These are phyloP conservation scores for Lineus longissimus DNA, from an alignment of 1,140 invertebrate species.

Conservation along the genomic window DNA sequence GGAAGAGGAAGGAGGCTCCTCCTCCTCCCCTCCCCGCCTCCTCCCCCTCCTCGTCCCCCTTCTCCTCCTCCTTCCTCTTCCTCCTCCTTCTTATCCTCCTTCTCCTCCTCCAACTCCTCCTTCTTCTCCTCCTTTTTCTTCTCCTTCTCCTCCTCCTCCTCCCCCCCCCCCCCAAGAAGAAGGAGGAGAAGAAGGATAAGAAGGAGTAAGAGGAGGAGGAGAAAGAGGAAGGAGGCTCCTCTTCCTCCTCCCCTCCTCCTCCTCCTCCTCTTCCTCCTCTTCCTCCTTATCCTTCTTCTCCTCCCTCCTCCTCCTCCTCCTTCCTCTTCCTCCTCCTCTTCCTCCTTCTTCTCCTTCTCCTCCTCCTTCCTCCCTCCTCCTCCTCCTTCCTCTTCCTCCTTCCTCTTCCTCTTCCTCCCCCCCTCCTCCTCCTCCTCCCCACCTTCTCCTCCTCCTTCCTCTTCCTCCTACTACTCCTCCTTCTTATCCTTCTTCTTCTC, in stretches of 20 bases:
- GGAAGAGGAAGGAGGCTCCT: too few species aligned
- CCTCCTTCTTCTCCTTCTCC: slow-evolving; percentile 1
- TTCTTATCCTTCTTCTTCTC: neutral
- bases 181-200: too few species aligned
- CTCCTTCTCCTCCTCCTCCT: slow-evolving; percentile 17
- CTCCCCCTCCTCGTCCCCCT: neutral
- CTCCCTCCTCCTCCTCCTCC: slow-evolving; percentile 6
- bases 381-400: neutral
- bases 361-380: neutral
- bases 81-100: too few species aligned
- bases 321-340: slow-evolving; percentile 2
- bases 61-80: slow-evolving; percentile 9
- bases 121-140: slow-evolving; percentile 5
- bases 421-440: too few species aligned
- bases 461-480: too few species aligned
- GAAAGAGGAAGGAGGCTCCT: too few species aligned
- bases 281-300: too few species aligned
- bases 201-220: too few species aligned
- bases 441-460: too few species aligned
- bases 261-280: slow-evolving; percentile 12
- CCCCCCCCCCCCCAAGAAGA: too few species aligned
- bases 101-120: too few species aligned
- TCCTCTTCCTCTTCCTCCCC: neutral
- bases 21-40: too few species aligned
- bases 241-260: slow-evolving; percentile 16